Evolutionary conservation across 1,140 invertebrate genomes (phyloP).

Genomic region (Lethocerus indicus): DNA sequence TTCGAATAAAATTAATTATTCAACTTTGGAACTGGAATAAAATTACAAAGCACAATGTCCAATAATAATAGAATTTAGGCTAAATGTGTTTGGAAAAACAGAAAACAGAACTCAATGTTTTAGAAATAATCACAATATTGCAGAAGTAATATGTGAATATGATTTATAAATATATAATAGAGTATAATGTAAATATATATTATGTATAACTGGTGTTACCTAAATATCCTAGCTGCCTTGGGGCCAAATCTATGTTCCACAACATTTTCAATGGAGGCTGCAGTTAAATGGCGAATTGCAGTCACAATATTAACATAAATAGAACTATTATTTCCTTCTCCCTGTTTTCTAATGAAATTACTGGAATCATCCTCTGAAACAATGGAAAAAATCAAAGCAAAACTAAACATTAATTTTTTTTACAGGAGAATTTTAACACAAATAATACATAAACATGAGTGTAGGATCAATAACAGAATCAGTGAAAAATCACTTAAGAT

Average conservation of each 20-base stretch:
- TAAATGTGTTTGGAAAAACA: not conserved
- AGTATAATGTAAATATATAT: not conserved
- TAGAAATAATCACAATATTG: not conserved
- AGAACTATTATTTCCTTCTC: conserved; percentile 61
- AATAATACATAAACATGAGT: too few relatives aligned
- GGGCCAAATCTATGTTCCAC: conserved; percentile 69
- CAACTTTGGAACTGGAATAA: too few relatives aligned
- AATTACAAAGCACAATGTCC: not conserved
- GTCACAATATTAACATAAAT: conserved; percentile 47
- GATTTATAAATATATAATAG: not conserved
- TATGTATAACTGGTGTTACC: conserved; percentile 24
- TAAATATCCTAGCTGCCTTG: conserved; percentile 70
- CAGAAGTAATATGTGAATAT: not conserved
- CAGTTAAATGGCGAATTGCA: conserved; percentile 44
- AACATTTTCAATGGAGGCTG: conserved; percentile 50
- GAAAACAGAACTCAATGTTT: not conserved
- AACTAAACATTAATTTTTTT: too few relatives aligned
- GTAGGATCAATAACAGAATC: too few relatives aligned
- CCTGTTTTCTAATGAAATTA: conserved; percentile 51
- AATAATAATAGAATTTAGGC: not conserved
- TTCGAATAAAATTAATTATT: too few relatives aligned
- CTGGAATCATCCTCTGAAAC: conserved; percentile 50
- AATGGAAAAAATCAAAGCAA: conserved; percentile 6
- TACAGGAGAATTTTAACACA: too few relatives aligned
- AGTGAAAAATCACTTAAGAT: too few relatives aligned